phyloP scores from a whole-genome alignment of 2,113 vertebrate genomes.

The Megaceryle torquata region DNA sequence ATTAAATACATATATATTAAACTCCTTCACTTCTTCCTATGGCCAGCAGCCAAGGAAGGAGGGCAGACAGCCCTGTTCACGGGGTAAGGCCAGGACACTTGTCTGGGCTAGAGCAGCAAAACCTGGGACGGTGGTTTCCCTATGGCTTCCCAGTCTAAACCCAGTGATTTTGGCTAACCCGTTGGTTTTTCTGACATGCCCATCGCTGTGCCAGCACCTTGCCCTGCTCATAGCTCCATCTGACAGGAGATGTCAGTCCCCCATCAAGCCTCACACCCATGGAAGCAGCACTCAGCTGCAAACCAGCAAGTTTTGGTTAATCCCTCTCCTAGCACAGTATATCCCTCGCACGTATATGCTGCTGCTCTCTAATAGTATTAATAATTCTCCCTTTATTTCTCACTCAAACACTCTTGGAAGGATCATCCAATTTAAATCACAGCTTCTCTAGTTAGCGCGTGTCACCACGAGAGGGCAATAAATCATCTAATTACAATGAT shows the following conservation, averaged over 20 bases:
- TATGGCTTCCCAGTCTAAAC: rapidly evolving
- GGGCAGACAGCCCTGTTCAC: rapidly evolving
- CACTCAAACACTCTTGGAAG: conserved; percentile 24
- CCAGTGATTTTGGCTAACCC: neutral
- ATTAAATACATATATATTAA: too few relatives aligned
- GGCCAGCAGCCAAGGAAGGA: neutral
- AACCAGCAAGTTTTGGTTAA: conserved; percentile 26
- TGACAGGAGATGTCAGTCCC: neutral
- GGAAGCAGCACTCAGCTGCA: neutral
- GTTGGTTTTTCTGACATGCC: rapidly evolving
- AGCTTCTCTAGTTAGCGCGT: conserved; percentile 47
- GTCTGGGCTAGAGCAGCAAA: neutral
- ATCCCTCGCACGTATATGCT: neutral
- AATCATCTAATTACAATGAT: conserved; percentile 68
- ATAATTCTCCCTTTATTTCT: conserved; percentile 62
- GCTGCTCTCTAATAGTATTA: conserved; percentile 31
- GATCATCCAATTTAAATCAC: conserved; percentile 74
- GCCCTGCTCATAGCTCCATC: neutral
- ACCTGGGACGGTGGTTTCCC: neutral
- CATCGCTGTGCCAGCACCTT: neutral
- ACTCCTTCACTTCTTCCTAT: neutral
- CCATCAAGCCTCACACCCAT: rapidly evolving
- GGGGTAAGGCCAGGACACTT: neutral
- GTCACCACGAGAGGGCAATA: conserved; percentile 77
- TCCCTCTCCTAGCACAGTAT: neutral